These are phyloP conservation scores for Vireo altiloquus DNA, from an alignment of 2,113 vertebrate genomes.

Conservation along the genomic window DNA sequence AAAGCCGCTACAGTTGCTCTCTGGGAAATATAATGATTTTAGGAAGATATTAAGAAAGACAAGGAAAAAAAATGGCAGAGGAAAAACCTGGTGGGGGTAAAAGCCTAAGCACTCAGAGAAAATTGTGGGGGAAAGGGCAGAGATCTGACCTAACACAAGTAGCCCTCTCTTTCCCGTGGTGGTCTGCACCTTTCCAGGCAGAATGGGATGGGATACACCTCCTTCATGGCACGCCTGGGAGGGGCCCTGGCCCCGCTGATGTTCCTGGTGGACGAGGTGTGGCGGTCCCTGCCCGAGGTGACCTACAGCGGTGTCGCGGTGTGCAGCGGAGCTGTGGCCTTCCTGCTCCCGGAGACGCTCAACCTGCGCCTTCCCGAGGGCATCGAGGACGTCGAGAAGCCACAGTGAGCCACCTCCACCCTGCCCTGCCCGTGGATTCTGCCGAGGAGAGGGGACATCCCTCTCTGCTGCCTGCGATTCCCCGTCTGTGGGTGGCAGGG, in stretches of 20 bases:
- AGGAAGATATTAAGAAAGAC: neutral
- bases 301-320: neutral
- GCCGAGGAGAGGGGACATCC: neutral
- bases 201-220: slow-evolving; percentile 48
- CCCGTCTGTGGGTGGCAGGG: accelerated
- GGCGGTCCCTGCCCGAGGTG: slow-evolving; percentile 16
- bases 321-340: neutral
- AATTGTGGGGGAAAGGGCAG: accelerated
- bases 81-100: accelerated
- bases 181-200: slow-evolving; percentile 18
- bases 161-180: neutral
- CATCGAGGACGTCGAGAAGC: slow-evolving; percentile 6
- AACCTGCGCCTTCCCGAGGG: neutral
- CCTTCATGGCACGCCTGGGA: neutral
- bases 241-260: slow-evolving; percentile 33
- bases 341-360: slow-evolving; percentile 22
- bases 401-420: neutral
- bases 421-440: accelerated
- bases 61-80: neutral
- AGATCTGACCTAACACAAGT: neutral
- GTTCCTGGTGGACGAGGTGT: slow-evolving; percentile 38
- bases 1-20: neutral
- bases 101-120: neutral
- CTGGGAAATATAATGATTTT: neutral
- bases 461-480: neutral